Evolutionary conservation across 2,888 invertebrate species (phyloP), one percentile per base, ranked within the genome.

Genomic region (Coecobrya sp.): DNA sequence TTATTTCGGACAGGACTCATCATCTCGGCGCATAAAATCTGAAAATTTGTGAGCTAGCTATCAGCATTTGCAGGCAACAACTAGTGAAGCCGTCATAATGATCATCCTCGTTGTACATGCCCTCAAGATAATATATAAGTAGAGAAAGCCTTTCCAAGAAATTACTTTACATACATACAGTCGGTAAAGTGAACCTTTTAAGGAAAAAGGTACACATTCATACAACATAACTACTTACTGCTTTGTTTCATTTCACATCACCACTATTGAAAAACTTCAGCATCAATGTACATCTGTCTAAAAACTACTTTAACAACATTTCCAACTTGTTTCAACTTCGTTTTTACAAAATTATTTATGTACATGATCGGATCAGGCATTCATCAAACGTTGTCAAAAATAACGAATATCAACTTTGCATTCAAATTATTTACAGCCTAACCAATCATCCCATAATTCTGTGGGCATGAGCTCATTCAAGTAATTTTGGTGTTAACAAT

Each of bases 31-130:
- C 68, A 70, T 82, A 70, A 82, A 82, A 82, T 70, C 65, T 25
- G 68, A 52, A 82, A 89, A 88, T 55, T 68, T 89, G 81, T 89
- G 89, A 30, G 82, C 70, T 82, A 89, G 36, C 70, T 82, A 89
- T 36, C 81, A 62, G n/a, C 55, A 55, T 65, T 62, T 68, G 85
- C 49, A 85, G 84, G 70, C 19, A 76, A 87, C 19, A 76, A 87
- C 65, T 55, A 82, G 89, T 82, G 82, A 89, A 52, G 22, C 52
- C 55, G 68, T 89, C 68, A 82, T 89, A 89, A 81, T 86, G 70
- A 68, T 81, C 79, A 65, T 49, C 25, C 22, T 49, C 27, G 13
- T 55, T 13, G 8, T 16, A 79, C 68, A 11, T 87, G 25, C 79
- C 87, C 88, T 62, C 65, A 45, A 88, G 88, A 76, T n/a, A 42